Evolutionary conservation across 2,888 invertebrate genomes (phyloP).

Genomic region (Callinectes sapidus): DNA sequence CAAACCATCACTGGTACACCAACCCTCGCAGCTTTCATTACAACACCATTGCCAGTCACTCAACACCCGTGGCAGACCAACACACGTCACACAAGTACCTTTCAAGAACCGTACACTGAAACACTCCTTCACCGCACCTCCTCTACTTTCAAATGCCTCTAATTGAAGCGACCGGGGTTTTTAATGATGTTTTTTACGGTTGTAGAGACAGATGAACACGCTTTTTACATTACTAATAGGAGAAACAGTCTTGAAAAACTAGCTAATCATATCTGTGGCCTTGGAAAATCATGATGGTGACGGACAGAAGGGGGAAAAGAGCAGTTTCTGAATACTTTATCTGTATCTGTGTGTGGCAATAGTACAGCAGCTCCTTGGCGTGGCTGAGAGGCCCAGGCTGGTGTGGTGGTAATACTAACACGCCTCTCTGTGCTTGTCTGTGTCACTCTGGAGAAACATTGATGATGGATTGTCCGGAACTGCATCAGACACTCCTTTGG

Average conservation of each 20-base stretch:
- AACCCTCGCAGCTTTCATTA: not conserved
- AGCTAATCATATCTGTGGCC: not conserved
- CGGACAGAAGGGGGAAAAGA: too few species aligned
- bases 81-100: too few species aligned
- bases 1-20: not conserved
- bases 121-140: too few species aligned
- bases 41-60: not conserved
- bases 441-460: not conserved
- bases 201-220: not conserved
- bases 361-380: not conserved
- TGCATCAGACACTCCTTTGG: not conserved
- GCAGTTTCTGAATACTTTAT: too few species aligned
- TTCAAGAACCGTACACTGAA: too few species aligned
- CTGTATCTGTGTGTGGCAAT: not conserved
- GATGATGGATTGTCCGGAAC: constrained; percentile 9
- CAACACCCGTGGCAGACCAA: not conserved
- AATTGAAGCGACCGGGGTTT: too few species aligned
- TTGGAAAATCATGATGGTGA: not conserved
- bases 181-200: not conserved
- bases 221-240: not conserved
- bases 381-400: not conserved
- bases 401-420: not conserved
- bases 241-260: too few species aligned
- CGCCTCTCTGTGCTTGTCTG: constrained; percentile 16
- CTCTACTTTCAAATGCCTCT: too few species aligned